Evolutionary conservation across 2,797 vertebrate species (phyloP).

Genomic region (Lithobates sylvaticus): DNA sequence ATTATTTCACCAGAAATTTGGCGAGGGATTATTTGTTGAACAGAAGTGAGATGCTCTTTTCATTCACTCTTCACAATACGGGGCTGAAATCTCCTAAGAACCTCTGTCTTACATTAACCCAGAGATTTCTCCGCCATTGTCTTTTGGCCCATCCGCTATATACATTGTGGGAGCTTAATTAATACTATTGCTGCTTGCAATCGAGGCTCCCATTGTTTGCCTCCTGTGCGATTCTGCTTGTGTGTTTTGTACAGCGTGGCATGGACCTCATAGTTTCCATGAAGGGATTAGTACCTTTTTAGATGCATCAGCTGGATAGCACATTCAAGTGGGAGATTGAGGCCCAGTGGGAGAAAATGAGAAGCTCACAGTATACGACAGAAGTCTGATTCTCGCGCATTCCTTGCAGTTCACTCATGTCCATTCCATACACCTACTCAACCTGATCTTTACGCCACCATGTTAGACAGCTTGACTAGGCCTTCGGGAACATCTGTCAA

Average conservation of each 20-base stretch:
- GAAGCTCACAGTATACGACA: constrained; percentile 8
- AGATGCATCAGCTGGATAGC: not conserved
- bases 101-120: constrained; percentile 33
- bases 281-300: constrained; percentile 28
- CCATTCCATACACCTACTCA: constrained; percentile 37
- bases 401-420: constrained; percentile 34
- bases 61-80: constrained; percentile 35
- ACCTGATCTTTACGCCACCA: not conserved
- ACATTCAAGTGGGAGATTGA: constrained; percentile 6
- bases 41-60: constrained; percentile 54
- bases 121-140: constrained; percentile 15
- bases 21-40: constrained; percentile 49
- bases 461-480: not conserved
- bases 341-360: not conserved
- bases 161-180: constrained; percentile 15
- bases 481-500: constrained; percentile 7
- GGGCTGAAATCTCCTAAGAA: constrained; percentile 33
- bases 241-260: constrained; percentile 31
- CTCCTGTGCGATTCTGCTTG: constrained; percentile 5
- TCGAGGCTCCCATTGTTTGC: constrained; percentile 26
- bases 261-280: not conserved
- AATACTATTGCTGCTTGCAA: constrained; percentile 22
- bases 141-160: constrained; percentile 3
- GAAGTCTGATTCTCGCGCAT: constrained; percentile 26
- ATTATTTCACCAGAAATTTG: constrained; percentile 60